Evolutionary conservation across 2,113 vertebrate species (phyloP), one percentile per base, ranked within the genome.

Genomic region (Hydrolagus affinis): DNA sequence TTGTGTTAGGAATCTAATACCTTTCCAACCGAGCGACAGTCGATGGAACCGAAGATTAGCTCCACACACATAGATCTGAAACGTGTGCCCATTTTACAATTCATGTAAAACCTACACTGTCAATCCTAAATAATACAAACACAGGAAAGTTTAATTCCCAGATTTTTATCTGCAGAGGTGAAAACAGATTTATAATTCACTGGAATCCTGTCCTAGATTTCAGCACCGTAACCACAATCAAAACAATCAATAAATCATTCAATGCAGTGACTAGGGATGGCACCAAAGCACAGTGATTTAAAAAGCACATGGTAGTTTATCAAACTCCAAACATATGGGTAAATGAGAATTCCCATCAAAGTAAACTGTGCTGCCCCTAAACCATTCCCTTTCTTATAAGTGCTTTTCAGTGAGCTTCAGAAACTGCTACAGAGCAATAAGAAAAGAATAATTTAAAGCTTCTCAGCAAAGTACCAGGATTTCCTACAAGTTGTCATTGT

Each of bases 161-260:
- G 77, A 64, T 66, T 64, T 73, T 80, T 80, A 66, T 83, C 15
- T 83, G 21, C 62, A 66, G 32, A 66, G 28, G 8, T 14, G 25
- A 32, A 83, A 83, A 32, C 75, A 23, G 19, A 12, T 78, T 23
- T 60, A 68, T 66, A 32, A 66, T 32, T 80, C 59, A 78, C 57
- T 64, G 25, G 15, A 66, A 66, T 66, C 78, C 28, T 11, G 8
- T 32, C 15, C 60, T 66, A 25, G 62, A 83, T 68, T 83, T 68
- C 14, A 83, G 62, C 62, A 17, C 14, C 60, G 30, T 25, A 83
- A 30, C 21, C 21, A 23, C 23, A 25, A 78, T 60, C 57, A 78
- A 62, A 28, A 30, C 15, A 83, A 21, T 66, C 78, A 83, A 30
- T 32, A 66, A 80, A 80, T 80, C 76, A 80, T 80, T 57, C 56